Percentiles rank a stretch among this genome's conserved stretches.
Evolutionary conservation across 1,140 invertebrate species (phyloP).

Genomic region (Lasaia peninsularis): DNA sequence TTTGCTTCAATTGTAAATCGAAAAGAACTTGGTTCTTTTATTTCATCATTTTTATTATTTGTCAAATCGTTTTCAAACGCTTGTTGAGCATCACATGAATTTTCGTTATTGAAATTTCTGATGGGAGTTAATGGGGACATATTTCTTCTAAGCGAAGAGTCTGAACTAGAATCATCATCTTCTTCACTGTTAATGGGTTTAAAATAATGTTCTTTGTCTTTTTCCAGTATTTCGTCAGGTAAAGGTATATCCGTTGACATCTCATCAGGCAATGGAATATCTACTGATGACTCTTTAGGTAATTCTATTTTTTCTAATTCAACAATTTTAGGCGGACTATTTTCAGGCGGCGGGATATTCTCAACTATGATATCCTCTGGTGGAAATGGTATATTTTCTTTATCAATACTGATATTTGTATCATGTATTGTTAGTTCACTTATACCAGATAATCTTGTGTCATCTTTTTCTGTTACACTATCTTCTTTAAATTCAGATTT

Average conservation of each 20-base stretch:
- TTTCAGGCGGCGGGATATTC: conserved; percentile 56
- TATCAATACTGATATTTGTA: conserved; percentile 48
- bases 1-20: conserved; percentile 60
- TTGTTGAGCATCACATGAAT: conserved; percentile 68
- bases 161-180: conserved; percentile 62
- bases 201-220: conserved; percentile 51
- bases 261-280: conserved; percentile 60
- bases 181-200: conserved; percentile 56
- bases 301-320: conserved; percentile 58
- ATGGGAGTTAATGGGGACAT: conserved; percentile 71
- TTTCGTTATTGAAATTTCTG: conserved; percentile 69
- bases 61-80: conserved; percentile 59
- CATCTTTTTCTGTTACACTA: conserved; percentile 41
- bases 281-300: conserved; percentile 48
- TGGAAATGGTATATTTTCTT: conserved; percentile 51
- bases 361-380: conserved; percentile 58
- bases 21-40: conserved; percentile 57
- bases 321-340: conserved; percentile 45
- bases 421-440: conserved; percentile 79
- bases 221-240: conserved; percentile 48
- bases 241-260: conserved; percentile 53
- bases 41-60: conserved; percentile 49
- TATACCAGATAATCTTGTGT: conserved; percentile 77
- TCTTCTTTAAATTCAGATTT: conserved; percentile 83
- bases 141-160: conserved; percentile 59